Evolutionary conservation across 2,888 invertebrate species (phyloP).

Genomic region (Ennomos fuscantarius): DNA sequence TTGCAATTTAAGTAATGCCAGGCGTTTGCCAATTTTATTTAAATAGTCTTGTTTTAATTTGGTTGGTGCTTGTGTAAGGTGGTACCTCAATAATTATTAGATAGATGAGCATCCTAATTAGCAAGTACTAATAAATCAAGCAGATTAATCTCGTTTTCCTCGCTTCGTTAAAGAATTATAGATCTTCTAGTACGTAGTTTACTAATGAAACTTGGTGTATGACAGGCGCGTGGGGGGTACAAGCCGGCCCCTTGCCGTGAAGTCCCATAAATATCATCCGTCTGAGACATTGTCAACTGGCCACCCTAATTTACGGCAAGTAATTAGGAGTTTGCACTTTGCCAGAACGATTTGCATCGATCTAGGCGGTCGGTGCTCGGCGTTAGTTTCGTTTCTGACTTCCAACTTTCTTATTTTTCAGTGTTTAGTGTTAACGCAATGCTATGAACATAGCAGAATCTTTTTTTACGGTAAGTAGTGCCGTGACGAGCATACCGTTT

Average conservation of each 20-base stretch:
- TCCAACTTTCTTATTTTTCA: conserved; percentile 1
- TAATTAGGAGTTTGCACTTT: conserved; percentile 85
- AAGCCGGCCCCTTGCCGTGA: conserved; percentile 58
- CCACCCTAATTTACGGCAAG: conserved; percentile 84
- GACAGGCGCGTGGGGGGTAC: conserved; percentile 54
- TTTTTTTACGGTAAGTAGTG: too few relatives aligned
- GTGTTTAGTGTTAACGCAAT: too few relatives aligned
- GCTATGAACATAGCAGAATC: too few relatives aligned
- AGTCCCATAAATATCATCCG: conserved; percentile 80
- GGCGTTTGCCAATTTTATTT: background rate
- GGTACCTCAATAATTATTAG: too few relatives aligned
- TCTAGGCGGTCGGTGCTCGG: conserved; percentile 48
- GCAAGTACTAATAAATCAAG: too few relatives aligned
- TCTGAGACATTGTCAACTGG: conserved; percentile 83
- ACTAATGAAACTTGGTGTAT: conserved; percentile 53
- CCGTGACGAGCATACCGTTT: too few relatives aligned
- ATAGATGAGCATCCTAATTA: too few relatives aligned
- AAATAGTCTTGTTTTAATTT: background rate
- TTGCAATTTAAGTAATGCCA: background rate
- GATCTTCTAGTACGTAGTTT: conserved; percentile 13
- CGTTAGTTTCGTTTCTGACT: conserved; percentile 20
- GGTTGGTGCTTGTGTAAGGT: too few relatives aligned
- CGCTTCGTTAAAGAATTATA: conserved; percentile 3
- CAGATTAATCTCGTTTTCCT: background rate
- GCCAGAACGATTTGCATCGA: conserved; percentile 84